Evolutionary conservation across 2,113 vertebrate species (phyloP).

Genomic region (Chamaea fasciata): DNA sequence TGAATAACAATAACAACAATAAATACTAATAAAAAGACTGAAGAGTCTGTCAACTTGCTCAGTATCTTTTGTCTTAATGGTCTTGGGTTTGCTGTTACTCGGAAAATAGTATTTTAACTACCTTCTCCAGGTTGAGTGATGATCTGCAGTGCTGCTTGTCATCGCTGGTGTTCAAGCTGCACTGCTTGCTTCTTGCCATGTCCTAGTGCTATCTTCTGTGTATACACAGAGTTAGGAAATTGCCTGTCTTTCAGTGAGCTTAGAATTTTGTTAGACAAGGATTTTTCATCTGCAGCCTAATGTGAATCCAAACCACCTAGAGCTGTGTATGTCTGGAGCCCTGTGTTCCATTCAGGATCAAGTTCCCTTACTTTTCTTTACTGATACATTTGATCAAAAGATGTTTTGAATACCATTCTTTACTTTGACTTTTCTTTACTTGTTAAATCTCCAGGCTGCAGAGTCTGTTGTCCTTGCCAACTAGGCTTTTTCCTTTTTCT

Average conservation of each 20-base stretch:
- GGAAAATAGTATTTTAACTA: not conserved
- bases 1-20: slow-evolving; percentile 70
- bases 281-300: not conserved
- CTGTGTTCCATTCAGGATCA: rapidly evolving
- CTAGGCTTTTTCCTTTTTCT: not conserved
- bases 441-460: not conserved
- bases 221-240: not conserved
- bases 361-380: not conserved
- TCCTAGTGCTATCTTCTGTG: not conserved
- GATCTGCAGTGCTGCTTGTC: not conserved
- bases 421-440: not conserved
- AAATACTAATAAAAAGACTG: slow-evolving; percentile 75
- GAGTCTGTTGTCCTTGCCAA: not conserved
- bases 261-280: not conserved
- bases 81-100: not conserved
- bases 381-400: not conserved
- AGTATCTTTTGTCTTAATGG: not conserved
- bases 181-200: not conserved
- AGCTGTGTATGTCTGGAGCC: not conserved
- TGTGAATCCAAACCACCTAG: not conserved
- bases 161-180: not conserved
- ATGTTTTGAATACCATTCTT: not conserved
- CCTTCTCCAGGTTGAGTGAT: not conserved
- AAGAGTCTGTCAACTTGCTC: not conserved
- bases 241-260: not conserved